Conservation (phyloP, 2,888 invertebrate species). For the Pollenia griseotomentosa region DNA sequence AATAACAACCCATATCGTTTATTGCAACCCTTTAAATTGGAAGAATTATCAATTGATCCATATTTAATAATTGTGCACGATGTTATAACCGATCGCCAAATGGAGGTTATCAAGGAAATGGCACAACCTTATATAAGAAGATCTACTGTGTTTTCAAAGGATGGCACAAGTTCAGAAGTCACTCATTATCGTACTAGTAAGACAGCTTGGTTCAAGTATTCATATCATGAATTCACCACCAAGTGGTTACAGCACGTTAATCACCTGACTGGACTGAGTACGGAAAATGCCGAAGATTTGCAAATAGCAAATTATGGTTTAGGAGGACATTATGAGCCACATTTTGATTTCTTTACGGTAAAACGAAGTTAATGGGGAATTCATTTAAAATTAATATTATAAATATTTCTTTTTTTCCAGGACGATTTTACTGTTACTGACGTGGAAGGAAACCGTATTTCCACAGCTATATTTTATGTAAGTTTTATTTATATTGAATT, state of each 20-base stretch:
- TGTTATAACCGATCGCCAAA: slow-evolving; percentile 85
- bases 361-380: not conserved
- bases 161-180: slow-evolving; percentile 91
- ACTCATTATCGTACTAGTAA: slow-evolving; percentile 89
- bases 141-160: slow-evolving; percentile 90
- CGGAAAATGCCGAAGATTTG: slow-evolving; percentile 86
- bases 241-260: slow-evolving; percentile 88
- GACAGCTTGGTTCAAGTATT: slow-evolving; percentile 85
- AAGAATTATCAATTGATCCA: slow-evolving; percentile 85
- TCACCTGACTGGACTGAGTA: slow-evolving; percentile 85
- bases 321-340: slow-evolving; percentile 88
- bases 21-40: slow-evolving; percentile 84
- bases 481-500: slow-evolving; percentile 84
- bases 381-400: not conserved
- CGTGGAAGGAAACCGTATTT: slow-evolving; percentile 93
- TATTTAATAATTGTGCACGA: slow-evolving; percentile 86
- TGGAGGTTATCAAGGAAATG: slow-evolving; percentile 85
- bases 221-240: slow-evolving; percentile 69
- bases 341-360: slow-evolving; percentile 85
- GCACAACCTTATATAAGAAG: slow-evolving; percentile 85
- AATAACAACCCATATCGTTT: slow-evolving; percentile 74
- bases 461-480: slow-evolving; percentile 97
- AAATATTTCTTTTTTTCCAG: slow-evolving; percentile 16
- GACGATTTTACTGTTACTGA: slow-evolving; percentile 85
- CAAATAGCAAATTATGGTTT: slow-evolving; percentile 90